Percentiles rank a stretch among this genome's conserved stretches.
Evolutionary conservation across 2,888 invertebrate species (phyloP).

Genomic region (Herminia tarsipennalis): DNA sequence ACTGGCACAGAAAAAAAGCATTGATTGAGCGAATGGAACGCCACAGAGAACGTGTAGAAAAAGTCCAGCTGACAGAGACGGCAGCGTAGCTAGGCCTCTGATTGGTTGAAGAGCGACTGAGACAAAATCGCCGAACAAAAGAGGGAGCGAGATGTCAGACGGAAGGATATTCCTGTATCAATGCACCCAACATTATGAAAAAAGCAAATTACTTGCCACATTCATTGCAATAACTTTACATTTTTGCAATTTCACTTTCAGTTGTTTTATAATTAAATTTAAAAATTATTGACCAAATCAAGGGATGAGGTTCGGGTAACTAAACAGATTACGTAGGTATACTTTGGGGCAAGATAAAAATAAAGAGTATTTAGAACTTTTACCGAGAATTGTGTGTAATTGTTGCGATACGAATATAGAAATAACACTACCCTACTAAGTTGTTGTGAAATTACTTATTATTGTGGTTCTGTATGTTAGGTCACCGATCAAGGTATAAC

Average conservation of each 20-base stretch:
- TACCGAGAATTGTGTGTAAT: no score
- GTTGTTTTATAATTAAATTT: no score
- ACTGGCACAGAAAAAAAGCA: slow-evolving; percentile 79
- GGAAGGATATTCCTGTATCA: slow-evolving; percentile 69
- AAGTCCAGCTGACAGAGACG: slow-evolving; percentile 57
- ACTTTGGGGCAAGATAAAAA: no score
- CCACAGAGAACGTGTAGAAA: slow-evolving; percentile 41
- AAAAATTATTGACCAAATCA: no score
- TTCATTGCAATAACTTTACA: slow-evolving; percentile 16
- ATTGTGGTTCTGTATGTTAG: no score
- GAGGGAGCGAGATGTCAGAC: slow-evolving; percentile 63
- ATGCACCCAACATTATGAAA: slow-evolving; percentile 58
- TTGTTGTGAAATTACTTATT: no score
- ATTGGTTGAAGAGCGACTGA: slow-evolving; percentile 53
- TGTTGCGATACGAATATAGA: no score
- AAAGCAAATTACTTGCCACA: slow-evolving; percentile 28
- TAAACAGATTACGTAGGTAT: no score
- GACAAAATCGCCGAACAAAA: slow-evolving; percentile 52
- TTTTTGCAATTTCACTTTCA: not conserved
- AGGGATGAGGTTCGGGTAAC: no score
- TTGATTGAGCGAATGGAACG: slow-evolving; percentile 66
- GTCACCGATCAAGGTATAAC: no score
- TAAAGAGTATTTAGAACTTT: no score
- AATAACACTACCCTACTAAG: no score
- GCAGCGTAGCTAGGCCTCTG: slow-evolving; percentile 48